A percentile compares a stretch with the other conserved stretches of the same genome.
Conservation (phyloP, 2,797 vertebrate species). For the Rhynchotus rufescens region DNA sequence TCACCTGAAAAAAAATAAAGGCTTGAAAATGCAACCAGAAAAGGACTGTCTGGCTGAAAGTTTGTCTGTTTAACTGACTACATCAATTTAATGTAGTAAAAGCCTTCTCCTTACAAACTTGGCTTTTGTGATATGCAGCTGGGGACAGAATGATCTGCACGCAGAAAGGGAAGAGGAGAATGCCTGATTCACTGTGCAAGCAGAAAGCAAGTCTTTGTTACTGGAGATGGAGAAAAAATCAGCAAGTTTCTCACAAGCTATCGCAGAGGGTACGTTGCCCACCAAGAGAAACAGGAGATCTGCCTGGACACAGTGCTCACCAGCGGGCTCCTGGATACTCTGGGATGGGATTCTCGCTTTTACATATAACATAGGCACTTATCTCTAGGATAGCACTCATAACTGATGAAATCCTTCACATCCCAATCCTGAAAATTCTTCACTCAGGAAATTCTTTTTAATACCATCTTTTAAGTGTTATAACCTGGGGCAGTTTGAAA, state of each 20-base stretch:
- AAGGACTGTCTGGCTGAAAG: not conserved
- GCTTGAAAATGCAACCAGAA: not conserved
- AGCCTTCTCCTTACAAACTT: not conserved
- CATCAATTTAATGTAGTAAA: not conserved
- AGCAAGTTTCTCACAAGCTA: not conserved
- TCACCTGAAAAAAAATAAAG: not conserved
- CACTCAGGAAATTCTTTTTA: not conserved
- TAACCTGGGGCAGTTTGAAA: accelerated
- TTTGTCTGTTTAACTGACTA: not conserved
- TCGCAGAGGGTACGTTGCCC: not conserved
- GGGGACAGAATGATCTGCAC: not conserved
- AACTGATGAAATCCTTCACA: not conserved
- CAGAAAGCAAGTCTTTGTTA: not conserved
- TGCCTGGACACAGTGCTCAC: accelerated
- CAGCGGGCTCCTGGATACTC: not conserved
- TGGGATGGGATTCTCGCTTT: not conserved
- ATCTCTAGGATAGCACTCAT: not conserved
- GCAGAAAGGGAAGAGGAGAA: not conserved
- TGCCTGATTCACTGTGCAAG: not conserved
- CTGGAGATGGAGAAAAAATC: not conserved
- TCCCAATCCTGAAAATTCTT: not conserved
- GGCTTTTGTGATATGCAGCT: not conserved
- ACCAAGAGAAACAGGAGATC: not conserved
- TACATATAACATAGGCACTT: not conserved
- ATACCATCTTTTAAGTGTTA: not conserved